Evolutionary conservation across 2,888 invertebrate genomes (phyloP).

Genomic region (Amiota minor): DNA sequence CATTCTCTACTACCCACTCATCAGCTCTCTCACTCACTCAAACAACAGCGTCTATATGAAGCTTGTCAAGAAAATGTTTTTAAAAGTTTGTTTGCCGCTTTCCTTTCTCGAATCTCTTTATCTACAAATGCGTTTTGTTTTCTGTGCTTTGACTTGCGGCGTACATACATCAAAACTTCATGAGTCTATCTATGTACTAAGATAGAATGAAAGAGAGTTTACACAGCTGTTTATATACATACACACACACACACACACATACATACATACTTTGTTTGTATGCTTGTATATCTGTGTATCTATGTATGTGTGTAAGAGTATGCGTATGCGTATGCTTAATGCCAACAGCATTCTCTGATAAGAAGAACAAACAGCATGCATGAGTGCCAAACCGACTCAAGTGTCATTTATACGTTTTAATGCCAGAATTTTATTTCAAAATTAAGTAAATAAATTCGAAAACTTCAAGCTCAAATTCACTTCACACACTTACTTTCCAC

Average conservation of each 20-base stretch:
- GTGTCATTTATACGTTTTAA: constrained; percentile 66
- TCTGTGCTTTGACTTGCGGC: constrained; percentile 64
- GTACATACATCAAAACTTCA: constrained; percentile 46
- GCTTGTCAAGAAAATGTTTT: constrained; percentile 26
- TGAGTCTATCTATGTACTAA: not conserved
- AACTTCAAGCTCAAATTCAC: not conserved
- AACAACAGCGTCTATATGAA: not conserved
- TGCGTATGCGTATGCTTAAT: constrained; percentile 48
- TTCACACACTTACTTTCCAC: too few species aligned
- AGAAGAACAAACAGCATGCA: constrained; percentile 58
- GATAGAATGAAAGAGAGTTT: too few species aligned
- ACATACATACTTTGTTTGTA: not conserved
- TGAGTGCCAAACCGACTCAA: constrained; percentile 48
- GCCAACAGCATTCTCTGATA: constrained; percentile 63
- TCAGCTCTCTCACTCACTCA: too few species aligned
- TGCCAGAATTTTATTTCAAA: constrained; percentile 63
- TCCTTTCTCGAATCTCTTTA: too few species aligned
- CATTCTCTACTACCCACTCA: not conserved
- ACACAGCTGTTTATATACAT: not conserved
- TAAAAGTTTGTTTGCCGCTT: not conserved
- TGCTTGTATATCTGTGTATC: constrained; percentile 2
- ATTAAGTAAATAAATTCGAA: constrained; percentile 59
- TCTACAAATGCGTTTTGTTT: constrained; percentile 46
- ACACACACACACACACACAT: not conserved
- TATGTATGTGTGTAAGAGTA: constrained; percentile 28